Evolutionary conservation across 64 coral and sea anemone genomes (phyloP), one percentile per base, ranked within the genome.

Genomic region (Pocillopora damicornis): DNA sequence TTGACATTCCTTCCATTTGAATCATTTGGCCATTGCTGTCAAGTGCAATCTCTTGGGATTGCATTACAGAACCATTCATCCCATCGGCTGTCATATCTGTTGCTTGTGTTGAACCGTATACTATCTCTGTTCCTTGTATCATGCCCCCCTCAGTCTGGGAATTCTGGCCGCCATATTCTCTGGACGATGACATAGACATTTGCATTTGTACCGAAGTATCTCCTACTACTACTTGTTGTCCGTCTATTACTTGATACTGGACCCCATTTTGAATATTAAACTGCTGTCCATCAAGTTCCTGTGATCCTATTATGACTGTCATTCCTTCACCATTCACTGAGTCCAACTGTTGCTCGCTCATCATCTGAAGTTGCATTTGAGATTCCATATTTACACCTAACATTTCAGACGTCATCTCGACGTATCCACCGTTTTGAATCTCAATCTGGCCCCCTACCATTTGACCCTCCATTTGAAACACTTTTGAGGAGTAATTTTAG

Each of bases 321-420:
- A 89, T 82, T 20, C 35, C 71, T 11, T 83, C 65, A n/a, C 78
- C 60, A 25, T 61, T 90, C 25, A 76, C 82, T 90, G 68, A 69
- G 12, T 71, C 66, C 22, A 73, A 61, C 66, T 90, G 89, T 38
- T 84, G 77, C 2, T 74, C 64, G 9, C 64, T 13, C 17, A 56
- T 71, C 63, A 71, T 71, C 37, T 80, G 78, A 30, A 62, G 34
- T n/a, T 83, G 61, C 22, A 83, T 42, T 13, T 77, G 78, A 81
- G 88, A 59, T 3, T 74, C 78, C 22, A 89, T 74, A 72, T 89
- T 81, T 56, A 51, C 11, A n/a, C 25, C 71, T 58, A 89, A 61
- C 37, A 66, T 61, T 37, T 79, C 64, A 74, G 88, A 74, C 12
- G 58, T 69, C 38, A 84, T 57, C 64, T 84, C 63, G 45, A 83